These are phyloP conservation scores for Gavialis gangeticus DNA, from an alignment of 2,113 vertebrate species.

Conservation along the genomic window DNA sequence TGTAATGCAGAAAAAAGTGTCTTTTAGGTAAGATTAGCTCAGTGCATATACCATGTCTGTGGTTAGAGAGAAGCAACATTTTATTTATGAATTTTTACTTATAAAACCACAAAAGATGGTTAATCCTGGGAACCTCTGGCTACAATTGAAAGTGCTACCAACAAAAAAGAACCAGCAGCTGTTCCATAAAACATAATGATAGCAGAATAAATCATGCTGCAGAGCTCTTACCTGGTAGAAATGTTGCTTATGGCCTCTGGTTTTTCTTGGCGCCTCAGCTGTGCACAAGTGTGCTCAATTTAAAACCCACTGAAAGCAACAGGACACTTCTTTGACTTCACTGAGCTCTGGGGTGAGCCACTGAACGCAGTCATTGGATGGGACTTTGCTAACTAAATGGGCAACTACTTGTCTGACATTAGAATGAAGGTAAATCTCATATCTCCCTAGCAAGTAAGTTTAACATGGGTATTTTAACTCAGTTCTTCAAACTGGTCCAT, in stretches of 20 bases:
- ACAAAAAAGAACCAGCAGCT: background rate
- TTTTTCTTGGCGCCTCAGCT: background rate
- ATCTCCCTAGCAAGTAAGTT: too few relatives aligned
- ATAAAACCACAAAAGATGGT: background rate
- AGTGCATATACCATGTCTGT: background rate
- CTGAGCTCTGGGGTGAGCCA: background rate
- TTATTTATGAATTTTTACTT: background rate
- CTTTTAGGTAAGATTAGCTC: background rate
- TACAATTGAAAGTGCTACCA: background rate
- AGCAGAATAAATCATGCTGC: background rate
- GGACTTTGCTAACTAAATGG: background rate
- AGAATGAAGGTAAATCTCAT: background rate
- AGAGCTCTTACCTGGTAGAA: background rate
- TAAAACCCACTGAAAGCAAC: background rate
- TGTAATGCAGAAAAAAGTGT: background rate
- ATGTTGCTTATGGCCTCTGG: background rate
- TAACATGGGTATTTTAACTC: background rate
- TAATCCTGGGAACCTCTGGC: background rate
- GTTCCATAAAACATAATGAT: background rate
- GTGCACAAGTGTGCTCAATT: accelerated
- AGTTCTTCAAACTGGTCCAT: background rate
- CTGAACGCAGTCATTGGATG: background rate
- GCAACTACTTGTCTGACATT: background rate
- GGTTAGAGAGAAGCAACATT: background rate
- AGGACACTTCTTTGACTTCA: background rate